Conservation (phyloP, 2,113 vertebrate species). For the Megaleporinus macrocephalus region DNA sequence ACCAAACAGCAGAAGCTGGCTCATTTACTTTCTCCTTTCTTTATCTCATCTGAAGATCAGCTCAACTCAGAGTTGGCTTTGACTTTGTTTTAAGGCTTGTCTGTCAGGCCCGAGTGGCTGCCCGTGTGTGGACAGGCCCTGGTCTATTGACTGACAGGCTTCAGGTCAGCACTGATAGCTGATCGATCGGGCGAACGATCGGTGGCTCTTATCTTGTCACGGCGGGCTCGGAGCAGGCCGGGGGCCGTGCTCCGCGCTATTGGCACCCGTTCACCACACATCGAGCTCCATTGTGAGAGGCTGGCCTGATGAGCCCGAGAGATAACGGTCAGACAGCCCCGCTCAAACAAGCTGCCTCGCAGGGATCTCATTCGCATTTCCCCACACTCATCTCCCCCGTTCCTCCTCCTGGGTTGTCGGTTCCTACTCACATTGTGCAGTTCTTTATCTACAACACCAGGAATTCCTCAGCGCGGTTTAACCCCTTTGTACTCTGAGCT, state of each 20-base stretch:
- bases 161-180: conserved; percentile 38
- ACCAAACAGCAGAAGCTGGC: not conserved
- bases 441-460: not conserved
- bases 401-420: not conserved
- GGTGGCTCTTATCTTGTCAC: conserved; percentile 57
- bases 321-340: conserved; percentile 48
- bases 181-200: conserved; percentile 54
- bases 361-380: not conserved
- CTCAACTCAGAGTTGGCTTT: not conserved
- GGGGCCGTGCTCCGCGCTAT: conserved; percentile 8
- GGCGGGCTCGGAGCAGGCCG: conserved; percentile 38
- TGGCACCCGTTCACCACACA: conserved; percentile 32
- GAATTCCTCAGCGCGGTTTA: not conserved
- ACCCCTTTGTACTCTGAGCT: not conserved
- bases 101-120: not conserved
- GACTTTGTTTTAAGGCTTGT: conserved; percentile 27
- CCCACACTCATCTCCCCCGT: not conserved
- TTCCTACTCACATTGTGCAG: not conserved
- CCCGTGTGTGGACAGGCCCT: conserved; percentile 2
- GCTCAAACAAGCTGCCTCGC: conserved; percentile 38
- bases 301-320: conserved; percentile 40
- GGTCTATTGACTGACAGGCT: conserved; percentile 46
- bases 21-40: not conserved
- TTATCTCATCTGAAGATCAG: conserved; percentile 1
- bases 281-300: conserved; percentile 49